Percentiles rank a stretch among this genome's conserved stretches.
These are phyloP conservation scores for Gobio occitaniae DNA, from an alignment of 2,797 vertebrate species.

Conservation along the genomic window DNA sequence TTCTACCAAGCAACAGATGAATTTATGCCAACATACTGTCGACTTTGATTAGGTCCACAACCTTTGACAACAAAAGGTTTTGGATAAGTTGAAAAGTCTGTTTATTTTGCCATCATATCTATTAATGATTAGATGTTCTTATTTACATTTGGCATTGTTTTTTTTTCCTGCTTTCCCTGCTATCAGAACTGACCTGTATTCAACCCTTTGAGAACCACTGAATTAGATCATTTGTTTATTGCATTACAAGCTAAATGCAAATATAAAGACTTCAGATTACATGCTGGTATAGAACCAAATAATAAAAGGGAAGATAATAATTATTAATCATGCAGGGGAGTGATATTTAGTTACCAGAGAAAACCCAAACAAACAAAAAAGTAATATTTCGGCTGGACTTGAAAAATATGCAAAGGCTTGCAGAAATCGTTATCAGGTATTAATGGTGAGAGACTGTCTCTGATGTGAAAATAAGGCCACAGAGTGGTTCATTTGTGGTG, in stretches of 20 bases:
- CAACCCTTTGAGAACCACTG: not conserved
- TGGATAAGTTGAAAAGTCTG: not conserved
- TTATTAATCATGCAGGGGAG: not conserved
- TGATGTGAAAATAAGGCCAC: conserved; percentile 30
- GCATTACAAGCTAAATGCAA: not conserved
- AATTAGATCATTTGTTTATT: not conserved
- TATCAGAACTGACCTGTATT: not conserved
- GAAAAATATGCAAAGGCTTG: not conserved
- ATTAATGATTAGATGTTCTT: not conserved
- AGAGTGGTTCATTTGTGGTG: conserved; percentile 17
- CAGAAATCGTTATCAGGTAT: conserved; percentile 6
- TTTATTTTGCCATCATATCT: not conserved
- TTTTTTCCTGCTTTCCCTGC: not conserved
- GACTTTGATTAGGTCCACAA: not conserved
- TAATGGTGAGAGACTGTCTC: not conserved
- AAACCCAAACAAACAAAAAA: conserved; percentile 1
- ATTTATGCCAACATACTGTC: not conserved
- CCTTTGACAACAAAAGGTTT: not conserved
- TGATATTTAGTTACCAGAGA: not conserved
- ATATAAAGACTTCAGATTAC: not conserved
- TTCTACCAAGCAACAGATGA: not conserved
- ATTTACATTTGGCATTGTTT: not conserved
- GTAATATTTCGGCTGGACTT: not conserved
- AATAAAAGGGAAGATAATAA: not conserved
- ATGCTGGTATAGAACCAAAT: not conserved